Base-by-base conservation (phyloP, 2,113 vertebrate species). In the Anoura caudifer region DNA sequence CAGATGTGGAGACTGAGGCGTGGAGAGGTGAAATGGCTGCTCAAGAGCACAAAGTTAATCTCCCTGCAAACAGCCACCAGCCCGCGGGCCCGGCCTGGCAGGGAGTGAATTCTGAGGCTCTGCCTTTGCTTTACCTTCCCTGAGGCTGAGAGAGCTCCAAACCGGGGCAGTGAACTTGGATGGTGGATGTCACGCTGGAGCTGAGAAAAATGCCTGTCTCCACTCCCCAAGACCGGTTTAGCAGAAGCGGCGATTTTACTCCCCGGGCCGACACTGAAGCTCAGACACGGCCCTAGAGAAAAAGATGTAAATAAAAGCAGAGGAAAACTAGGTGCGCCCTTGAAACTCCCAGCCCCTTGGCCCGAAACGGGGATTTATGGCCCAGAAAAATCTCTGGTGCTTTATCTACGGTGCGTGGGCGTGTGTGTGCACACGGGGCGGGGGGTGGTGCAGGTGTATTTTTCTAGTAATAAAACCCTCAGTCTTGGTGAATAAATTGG, bases 391-490 rank as follows among this genome's bases (percentile, higher is more conserved):
- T 95, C 97, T 75, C 24, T 14, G 0, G 87, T 81, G 97, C 97
- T 97, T 96, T 87, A 94, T 97, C 96, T 95, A 81, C 94, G 87
- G 90, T 59, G 81, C 54, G 85, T 43, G 94, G 24, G 2, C 0
- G 0, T 14, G 91, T 14, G 91, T 0, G 0, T 52, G 50, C 4
- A 47, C 2, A 24, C 19, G 3, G 1, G 13, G 47, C 11, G 47
- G 45, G 86, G n/a, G n/a, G n/a, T n/a, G n/a, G 95, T 80, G 92
- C 20, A 31, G 8, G 7, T 87, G 95, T 97, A 91, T 97, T 98
- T 98, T 97, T 94, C 96, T 96, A 89, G 96, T 96, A 70, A 95
- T 98, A 98, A 98, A 99, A 98, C 79, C 97, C 94, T 97, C 91
- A 54, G 93, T 91, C 97, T 77, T 1, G 0, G 96, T 0, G 1